Evolutionary conservation across 2,113 vertebrate genomes (phyloP), one percentile per base, ranked within the genome.

Genomic region (Perca fluviatilis): DNA sequence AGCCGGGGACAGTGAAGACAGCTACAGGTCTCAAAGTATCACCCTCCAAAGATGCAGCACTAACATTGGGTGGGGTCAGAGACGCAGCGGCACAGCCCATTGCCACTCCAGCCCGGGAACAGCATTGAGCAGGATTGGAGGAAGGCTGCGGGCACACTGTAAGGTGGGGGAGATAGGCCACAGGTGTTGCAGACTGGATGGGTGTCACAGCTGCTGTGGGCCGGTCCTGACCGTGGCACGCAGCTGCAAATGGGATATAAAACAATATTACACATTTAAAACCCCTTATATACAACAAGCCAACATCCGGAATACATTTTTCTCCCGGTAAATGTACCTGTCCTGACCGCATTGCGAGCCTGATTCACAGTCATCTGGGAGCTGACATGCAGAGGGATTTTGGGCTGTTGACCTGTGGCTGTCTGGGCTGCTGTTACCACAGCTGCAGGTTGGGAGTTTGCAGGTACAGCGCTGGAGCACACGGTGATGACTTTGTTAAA

Each of bases 341-440:
- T 98, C 90, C 98, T 93, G 86, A 96, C 98, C 0, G 96, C 97
- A 40, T 94, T 98, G 80, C 97, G 97, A 79, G 98, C 98, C 93
- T 99, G 98, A 90, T 96, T 99, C 68, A 99, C 98, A 0, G 98
- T 99, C 98, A 99, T 99, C 93, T 99, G 98, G 30, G 97, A 96
- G 3, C 93, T 96, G 94, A 97, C 94, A 0, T 99, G 97, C 95
- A 98, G 88, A 11, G 98, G 93, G 75, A 96, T 96, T 92, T 99
- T 99, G 2, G 98, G 95, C 94, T 97, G 97, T 0, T 97, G 97
- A 62, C 96, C 97, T 0, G 95, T 91, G 76, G 97, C 97, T 56
- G 97, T 93, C 71, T 99, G 97, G 9, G 96, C 95, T 18, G 96
- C 96, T 1, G 97, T 94, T 30, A 96, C 96, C n/a, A 61, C 79